Conservation (phyloP, 2,888 invertebrate genomes). For the Melieria crassipennis region DNA sequence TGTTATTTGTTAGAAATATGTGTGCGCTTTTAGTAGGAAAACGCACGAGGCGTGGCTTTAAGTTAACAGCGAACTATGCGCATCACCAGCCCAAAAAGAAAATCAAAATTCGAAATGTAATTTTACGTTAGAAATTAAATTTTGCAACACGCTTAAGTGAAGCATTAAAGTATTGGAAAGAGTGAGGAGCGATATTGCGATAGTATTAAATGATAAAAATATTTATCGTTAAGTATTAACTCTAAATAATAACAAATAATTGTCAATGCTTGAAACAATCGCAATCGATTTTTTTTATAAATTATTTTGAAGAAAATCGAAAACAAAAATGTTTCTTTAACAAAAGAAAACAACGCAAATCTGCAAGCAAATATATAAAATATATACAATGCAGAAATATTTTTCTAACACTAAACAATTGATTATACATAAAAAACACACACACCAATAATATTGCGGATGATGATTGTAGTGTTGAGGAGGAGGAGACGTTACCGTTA, state of each 20-base stretch:
- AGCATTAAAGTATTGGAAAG: no score
- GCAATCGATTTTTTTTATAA: constrained; percentile 26
- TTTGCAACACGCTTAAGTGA: no score
- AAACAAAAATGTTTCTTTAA: background rate
- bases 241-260: constrained; percentile 30
- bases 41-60: no score
- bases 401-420: background rate
- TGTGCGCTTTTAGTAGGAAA: no score
- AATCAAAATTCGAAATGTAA: no score
- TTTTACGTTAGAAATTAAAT: no score
- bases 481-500: background rate
- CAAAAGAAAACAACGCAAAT: background rate
- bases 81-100: no score
- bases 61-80: no score
- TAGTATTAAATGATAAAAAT: constrained; percentile 29
- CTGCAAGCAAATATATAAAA: background rate
- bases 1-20: no score
- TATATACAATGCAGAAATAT: background rate
- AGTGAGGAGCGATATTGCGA: background rate
- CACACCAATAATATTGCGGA: no score
- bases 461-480: no score
- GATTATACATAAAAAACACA: background rate
- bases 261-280: constrained; percentile 41
- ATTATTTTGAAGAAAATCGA: background rate
- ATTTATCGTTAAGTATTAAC: constrained; percentile 36